Base-by-base conservation (phyloP, 2,797 vertebrate species). In the Pachyuromys duprasi region DNA sequence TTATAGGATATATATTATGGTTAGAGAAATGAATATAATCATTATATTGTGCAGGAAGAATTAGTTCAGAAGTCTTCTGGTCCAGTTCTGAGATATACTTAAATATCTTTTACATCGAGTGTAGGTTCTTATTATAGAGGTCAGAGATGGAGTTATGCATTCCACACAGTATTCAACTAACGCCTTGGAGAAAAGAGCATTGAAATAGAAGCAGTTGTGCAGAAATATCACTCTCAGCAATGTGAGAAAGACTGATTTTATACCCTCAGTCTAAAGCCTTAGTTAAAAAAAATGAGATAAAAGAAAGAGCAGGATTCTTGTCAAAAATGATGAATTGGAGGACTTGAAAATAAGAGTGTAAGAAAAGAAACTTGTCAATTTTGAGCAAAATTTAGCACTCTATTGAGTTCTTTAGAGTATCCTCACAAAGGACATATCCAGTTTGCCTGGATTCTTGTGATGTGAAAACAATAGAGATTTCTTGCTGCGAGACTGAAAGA, bases 221-320 rank as follows among this genome's bases (percentile, higher is more conserved):
- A 96, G 69, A 92, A 95, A 87, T n/a, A 92, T 94, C 76, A n/a
- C 95, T 97, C 78, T 67, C 49, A 92, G 45, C 36, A 42, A 78
- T 90, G 28, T 76, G 89, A 89, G 89, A 92, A 92, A 95, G 13
- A 96, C n/a, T 97, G 91, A 97, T 62, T 90, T 96, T 96, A 36
- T 76, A 78, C 83, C 89, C 78, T 93, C 60, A 78, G 17, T 53
- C 75, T 28, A 70, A 39, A 22, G 2, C 83, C 17, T 67, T 75
- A 63, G 7, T 28, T 62, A 33, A 26, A 74, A 33, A 55, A 26
- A 18, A 45, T 33, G 5, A 89, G 82, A 92, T 45, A 69, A 80
- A 74, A 49, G 8, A 20, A 49, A 93, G 45, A 95, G 69, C n/a
- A 84, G 96, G 94, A 24, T n/a, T 92, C 5, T 83, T 89, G 92